These are phyloP conservation scores for Hippoglossus hippoglossus DNA, from an alignment of 2,797 vertebrate genomes.

Conservation along the genomic window DNA sequence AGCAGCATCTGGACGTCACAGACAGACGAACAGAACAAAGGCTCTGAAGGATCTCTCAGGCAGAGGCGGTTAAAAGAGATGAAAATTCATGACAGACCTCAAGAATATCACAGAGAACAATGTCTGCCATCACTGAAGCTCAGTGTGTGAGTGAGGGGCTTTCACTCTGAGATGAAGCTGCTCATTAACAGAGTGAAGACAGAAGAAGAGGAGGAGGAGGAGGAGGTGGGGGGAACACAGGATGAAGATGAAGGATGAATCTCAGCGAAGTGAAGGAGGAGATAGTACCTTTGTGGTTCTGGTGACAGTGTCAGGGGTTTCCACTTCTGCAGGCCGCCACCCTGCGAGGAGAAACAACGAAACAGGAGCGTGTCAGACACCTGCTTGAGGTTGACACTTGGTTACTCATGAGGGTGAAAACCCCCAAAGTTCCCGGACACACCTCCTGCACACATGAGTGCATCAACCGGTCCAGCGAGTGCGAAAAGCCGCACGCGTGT, in stretches of 20 bases:
- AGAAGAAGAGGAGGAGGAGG: too few relatives aligned
- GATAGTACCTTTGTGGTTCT: slow-evolving; percentile 90
- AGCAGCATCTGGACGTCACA: slow-evolving; percentile 48
- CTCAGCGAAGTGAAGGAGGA: neutral
- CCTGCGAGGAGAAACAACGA: slow-evolving; percentile 58
- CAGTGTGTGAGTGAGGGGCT: neutral
- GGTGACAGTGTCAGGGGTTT: slow-evolving; percentile 85
- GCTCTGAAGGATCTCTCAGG: slow-evolving; percentile 7
- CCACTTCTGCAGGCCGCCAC: slow-evolving; percentile 88
- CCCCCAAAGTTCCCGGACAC: slow-evolving; percentile 36
- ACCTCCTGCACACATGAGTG: slow-evolving; percentile 8
- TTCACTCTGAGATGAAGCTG: neutral
- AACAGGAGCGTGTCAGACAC: slow-evolving; percentile 40
- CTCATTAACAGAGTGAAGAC: neutral
- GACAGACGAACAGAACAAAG: slow-evolving; percentile 13
- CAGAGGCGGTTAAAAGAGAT: neutral
- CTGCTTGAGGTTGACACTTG: neutral
- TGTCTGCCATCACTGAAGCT: too few relatives aligned
- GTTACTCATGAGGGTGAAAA: slow-evolving; percentile 38
- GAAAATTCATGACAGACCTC: slow-evolving; percentile 55
- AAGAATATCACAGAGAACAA: slow-evolving; percentile 15
- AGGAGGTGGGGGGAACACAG: neutral
- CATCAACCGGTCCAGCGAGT: slow-evolving; percentile 29
- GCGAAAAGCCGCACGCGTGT: neutral
- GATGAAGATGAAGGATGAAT: too few relatives aligned